Evolutionary conservation across 2,797 vertebrate genomes (phyloP), one percentile per base, ranked within the genome.

Genomic region (Semaprochilodus insignis): DNA sequence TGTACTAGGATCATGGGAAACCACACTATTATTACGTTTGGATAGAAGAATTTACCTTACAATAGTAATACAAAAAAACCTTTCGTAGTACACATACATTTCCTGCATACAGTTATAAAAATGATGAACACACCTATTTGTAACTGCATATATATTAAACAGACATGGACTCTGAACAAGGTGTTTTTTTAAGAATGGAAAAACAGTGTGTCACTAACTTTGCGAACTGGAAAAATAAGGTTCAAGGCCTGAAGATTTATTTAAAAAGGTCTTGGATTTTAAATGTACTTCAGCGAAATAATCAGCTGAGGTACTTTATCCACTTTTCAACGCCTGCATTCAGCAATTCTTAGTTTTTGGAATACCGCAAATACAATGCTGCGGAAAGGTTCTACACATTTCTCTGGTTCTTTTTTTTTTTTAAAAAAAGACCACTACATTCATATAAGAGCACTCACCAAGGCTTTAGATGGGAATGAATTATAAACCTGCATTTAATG

Each of bases 391-490:
- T 59, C 31, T 82, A 21, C 0, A 77, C 55, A 54, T 82, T 62
- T 76, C 36, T 52, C 59, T 54, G 77, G 60, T 59, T 72, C 25
- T 19, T 77, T 84, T 63, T 40, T 69, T 55, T 48, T 31, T 31
- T n/a, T n/a, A n/a, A n/a, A n/a, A 77, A 85, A 67, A 80, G 77
- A 74, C 69, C 48, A 57, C 69, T 63, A 74, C 83, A 84, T 87
- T 87, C 67, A 85, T 74, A 71, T 80, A 66, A 78, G 63, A 40
- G 51, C 70, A 59, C 60, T 72, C 40, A 74, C 76, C 62, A 79
- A 79, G 27, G 75, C 71, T 79, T 81, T 74, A 40, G 63, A 81
- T 74, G 60, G 54, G 44, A 81, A 74, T 55, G 48, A 81, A 75
- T 78, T 80, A 83, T 83, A 86, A 79, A 77, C 52, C 31, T 78